These are phyloP conservation scores for Drosophila nigrodunni DNA, from an alignment of 1,140 invertebrate species.

Conservation along the genomic window DNA sequence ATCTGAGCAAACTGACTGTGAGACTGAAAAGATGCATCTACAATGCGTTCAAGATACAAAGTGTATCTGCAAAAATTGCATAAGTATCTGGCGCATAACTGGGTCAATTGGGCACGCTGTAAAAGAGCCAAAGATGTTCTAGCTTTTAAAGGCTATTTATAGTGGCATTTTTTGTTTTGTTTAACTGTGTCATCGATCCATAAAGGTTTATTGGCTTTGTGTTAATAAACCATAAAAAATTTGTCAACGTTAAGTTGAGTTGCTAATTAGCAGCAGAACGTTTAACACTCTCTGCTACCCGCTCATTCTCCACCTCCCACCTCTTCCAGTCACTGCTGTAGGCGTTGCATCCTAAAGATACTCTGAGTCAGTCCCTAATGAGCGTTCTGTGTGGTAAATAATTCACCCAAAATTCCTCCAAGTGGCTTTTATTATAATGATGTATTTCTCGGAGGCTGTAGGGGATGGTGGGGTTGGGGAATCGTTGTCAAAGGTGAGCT, in stretches of 20 bases:
- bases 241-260: constrained; percentile 11
- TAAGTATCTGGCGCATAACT: constrained; percentile 41
- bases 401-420: constrained; percentile 34
- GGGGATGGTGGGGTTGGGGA: not conserved
- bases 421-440: constrained; percentile 50
- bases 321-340: constrained; percentile 9
- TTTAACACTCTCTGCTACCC: not conserved
- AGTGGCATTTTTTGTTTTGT: not conserved
- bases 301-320: not conserved
- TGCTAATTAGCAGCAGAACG: constrained; percentile 5
- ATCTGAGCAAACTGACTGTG: constrained; percentile 15
- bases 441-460: constrained; percentile 22
- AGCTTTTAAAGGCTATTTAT: not conserved
- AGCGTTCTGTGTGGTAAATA: constrained; percentile 32
- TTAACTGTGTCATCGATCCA: constrained; percentile 14
- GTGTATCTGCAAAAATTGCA: constrained; percentile 72
- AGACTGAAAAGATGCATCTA: constrained; percentile 10
- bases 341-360: constrained; percentile 37
- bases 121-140: not conserved
- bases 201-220: constrained; percentile 2
- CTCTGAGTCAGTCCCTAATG: constrained; percentile 46
- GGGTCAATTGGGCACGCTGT: not conserved
- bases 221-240: not conserved
- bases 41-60: constrained; percentile 21
- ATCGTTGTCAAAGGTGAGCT: constrained; percentile 69